Percentiles rank a stretch among this genome's conserved stretches.
Conservation (phyloP, 2,113 vertebrate genomes). For the Zeus faber region DNA sequence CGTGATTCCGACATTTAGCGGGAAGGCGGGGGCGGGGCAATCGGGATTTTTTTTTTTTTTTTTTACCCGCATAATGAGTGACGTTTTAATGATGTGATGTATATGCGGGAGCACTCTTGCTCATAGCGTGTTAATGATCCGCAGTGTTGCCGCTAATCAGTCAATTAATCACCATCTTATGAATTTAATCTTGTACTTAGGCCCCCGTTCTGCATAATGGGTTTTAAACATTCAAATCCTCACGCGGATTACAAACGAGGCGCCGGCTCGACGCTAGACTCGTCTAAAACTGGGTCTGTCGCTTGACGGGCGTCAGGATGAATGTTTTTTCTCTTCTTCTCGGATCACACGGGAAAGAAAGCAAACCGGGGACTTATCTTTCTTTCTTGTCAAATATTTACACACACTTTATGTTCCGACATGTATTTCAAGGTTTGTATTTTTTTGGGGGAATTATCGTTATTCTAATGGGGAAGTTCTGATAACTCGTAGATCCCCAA, state of each 20-base stretch:
- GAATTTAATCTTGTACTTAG: slow-evolving; percentile 69
- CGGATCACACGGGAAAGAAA: too few relatives aligned
- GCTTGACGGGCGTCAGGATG: slow-evolving; percentile 22
- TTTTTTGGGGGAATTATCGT: too few relatives aligned
- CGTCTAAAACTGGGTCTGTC: slow-evolving; percentile 21
- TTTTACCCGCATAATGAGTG: slow-evolving; percentile 60
- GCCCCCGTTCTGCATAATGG: slow-evolving; percentile 61
- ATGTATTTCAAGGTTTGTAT: too few relatives aligned
- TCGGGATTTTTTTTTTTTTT: slow-evolving; percentile 31
- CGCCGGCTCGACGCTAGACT: not conserved
- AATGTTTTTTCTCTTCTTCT: not conserved
- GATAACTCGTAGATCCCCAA: too few relatives aligned
- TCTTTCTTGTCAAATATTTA: too few relatives aligned
- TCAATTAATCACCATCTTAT: slow-evolving; percentile 71
- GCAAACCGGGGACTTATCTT: too few relatives aligned
- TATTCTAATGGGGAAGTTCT: too few relatives aligned
- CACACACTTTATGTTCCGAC: too few relatives aligned
- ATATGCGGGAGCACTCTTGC: slow-evolving; percentile 45
- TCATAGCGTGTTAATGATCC: slow-evolving; percentile 64
- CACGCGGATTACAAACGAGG: slow-evolving; percentile 57
- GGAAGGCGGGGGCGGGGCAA: slow-evolving; percentile 5
- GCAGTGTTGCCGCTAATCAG: slow-evolving; percentile 65
- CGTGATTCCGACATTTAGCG: too few relatives aligned
- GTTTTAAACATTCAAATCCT: slow-evolving; percentile 61
- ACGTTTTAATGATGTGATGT: slow-evolving; percentile 54